Conservation (phyloP, 2,797 vertebrate genomes). For the Scolopax bukidnonensis region DNA sequence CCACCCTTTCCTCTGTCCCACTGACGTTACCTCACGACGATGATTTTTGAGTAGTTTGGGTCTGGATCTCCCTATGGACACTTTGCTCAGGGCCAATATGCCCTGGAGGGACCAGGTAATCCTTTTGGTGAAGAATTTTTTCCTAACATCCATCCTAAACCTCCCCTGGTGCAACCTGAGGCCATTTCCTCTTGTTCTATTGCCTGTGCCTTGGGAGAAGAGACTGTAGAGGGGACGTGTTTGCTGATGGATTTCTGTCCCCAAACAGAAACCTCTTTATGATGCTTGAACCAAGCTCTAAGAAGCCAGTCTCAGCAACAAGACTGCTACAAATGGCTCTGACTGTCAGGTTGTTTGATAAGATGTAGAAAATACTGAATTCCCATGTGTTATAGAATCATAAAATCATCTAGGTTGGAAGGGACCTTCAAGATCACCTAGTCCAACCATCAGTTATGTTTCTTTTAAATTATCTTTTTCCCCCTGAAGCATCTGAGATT, state of each 20-base stretch:
- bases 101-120: not conserved
- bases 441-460: not conserved
- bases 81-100: not conserved
- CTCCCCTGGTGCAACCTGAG: too few species aligned
- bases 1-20: not conserved
- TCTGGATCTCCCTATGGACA: not conserved
- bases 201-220: too few species aligned
- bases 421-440: too few species aligned
- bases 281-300: not conserved
- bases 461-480: not conserved
- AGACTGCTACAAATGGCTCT: rapidly evolving
- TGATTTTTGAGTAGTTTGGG: not conserved
- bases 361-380: not conserved
- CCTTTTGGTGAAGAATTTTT: too few species aligned
- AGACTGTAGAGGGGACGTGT: too few species aligned
- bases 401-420: too few species aligned
- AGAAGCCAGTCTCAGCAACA: not conserved
- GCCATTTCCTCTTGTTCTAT: too few species aligned
- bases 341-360: not conserved
- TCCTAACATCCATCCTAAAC: too few species aligned
- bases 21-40: not conserved
- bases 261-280: not conserved
- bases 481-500: not conserved
- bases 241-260: not conserved
- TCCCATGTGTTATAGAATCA: not conserved